Evolutionary conservation across 2,113 vertebrate species (phyloP), one percentile per base, ranked within the genome.

Genomic region (Aleadryas rufinucha): DNA sequence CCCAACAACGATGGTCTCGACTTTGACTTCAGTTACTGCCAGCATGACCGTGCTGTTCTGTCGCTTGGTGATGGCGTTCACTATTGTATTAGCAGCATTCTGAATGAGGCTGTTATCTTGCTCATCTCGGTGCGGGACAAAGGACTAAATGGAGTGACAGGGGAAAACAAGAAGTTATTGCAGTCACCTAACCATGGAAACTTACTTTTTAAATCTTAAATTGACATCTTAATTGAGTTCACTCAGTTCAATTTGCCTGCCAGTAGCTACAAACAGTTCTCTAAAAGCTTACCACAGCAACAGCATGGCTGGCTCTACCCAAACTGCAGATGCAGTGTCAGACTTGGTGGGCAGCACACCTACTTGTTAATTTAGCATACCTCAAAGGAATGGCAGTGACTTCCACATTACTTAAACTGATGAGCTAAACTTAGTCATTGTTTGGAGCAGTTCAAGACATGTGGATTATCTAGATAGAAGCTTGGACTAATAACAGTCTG

Each of bases 11-110:
- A 97, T 97, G 0, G 98, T 98, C 97, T 99, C 99, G 84, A 99
- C 98, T 90, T 99, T 99, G 92, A 99, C 99, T 98, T 99, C 99
- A 13, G 98, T 98, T 82, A 99, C 97, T 1, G 99, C 99, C 84
- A 99, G 90, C 97, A 99, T 98, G 69, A 99, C 77, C 0, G 98
- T 99, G 98, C 99, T 99, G 97, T 99, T 99, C n/a, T 98, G 99
- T 41, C 97, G 96, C 96, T 98, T 99, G 16, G 98, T 99, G 91
- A 99, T 98, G 11, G 98, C 98, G 0, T 97, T 96, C n/a, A 99
- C 99, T 42, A 99, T 98, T 79, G 97, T 97, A 2, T 98, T 98
- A 26, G 98, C 98, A 2, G 98, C 98, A 6, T 98, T 98, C 96
- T 99, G 98, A 93, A 99, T 99, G 66, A 98, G 97, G 44, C 97